These are phyloP conservation scores for Battus philenor DNA, from an alignment of 1,140 invertebrate species.

Conservation along the genomic window DNA sequence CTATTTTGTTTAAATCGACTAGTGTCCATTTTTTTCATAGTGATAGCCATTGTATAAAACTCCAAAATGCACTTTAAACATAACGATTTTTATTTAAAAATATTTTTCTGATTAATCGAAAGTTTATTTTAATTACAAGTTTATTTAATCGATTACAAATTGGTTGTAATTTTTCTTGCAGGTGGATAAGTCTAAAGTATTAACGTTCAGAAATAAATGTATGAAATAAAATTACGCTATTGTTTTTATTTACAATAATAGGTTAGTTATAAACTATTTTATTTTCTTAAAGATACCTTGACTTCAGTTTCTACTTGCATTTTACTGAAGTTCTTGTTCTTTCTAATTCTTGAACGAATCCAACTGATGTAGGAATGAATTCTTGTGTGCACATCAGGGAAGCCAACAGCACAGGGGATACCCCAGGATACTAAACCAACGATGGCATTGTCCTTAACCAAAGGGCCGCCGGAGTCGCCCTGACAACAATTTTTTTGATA, in stretches of 20 bases:
- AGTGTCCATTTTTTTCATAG: no score
- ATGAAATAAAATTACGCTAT: neutral
- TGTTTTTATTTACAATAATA: slow-evolving; percentile 2
- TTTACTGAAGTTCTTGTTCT: neutral
- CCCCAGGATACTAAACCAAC: slow-evolving; percentile 82
- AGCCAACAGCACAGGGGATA: slow-evolving; percentile 78
- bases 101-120: no score
- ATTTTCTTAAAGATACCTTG: slow-evolving; percentile 2
- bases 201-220: slow-evolving; percentile 8
- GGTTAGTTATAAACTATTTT: neutral
- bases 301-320: slow-evolving; percentile 5
- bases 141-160: no score
- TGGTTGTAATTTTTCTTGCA: neutral
- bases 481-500: no score
- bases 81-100: no score
- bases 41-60: no score
- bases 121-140: no score
- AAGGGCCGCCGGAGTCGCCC: slow-evolving; percentile 80
- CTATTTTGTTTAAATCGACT: no score
- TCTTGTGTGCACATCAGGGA: slow-evolving; percentile 80
- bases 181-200: slow-evolving; percentile 8
- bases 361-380: slow-evolving; percentile 70
- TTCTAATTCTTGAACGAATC: slow-evolving; percentile 51
- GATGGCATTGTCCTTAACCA: slow-evolving; percentile 68
- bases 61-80: no score